Percentiles rank a stretch among this genome's conserved stretches.
Conservation (phyloP, 2,113 vertebrate species). For the Lepisosteus osseus region DNA sequence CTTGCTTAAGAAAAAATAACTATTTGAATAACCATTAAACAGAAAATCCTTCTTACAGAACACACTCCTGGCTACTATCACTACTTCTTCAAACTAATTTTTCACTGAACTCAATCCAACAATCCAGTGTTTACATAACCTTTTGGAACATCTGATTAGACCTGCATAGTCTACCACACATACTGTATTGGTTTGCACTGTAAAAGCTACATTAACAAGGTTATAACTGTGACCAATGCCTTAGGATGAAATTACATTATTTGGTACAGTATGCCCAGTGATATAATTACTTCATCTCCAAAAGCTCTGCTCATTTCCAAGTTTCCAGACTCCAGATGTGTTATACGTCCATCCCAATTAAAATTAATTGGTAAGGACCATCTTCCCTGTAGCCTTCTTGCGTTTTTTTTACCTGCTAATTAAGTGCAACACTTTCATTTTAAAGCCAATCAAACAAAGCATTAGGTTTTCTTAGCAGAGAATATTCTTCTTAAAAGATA, state of each 20-base stretch:
- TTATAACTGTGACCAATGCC: conserved; percentile 65
- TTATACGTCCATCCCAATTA: neutral
- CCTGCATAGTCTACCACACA: conserved; percentile 29
- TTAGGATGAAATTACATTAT: conserved; percentile 60
- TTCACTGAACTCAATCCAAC: neutral
- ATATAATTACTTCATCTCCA: conserved; percentile 57
- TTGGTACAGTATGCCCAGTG: conserved; percentile 47
- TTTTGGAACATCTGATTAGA: conserved; percentile 71
- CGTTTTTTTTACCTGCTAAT: neutral
- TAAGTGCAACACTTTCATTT: neutral
- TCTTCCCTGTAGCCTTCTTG: neutral
- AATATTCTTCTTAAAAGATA: no score
- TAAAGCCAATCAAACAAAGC: neutral
- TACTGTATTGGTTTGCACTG: conserved; percentile 61
- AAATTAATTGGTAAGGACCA: neutral
- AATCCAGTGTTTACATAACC: conserved; percentile 63
- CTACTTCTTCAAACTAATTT: neutral
- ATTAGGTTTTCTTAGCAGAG: neutral
- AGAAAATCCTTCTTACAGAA: no score
- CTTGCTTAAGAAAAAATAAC: no score
- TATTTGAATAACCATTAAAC: no score
- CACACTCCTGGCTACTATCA: neutral
- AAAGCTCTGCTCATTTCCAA: neutral
- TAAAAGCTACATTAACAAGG: conserved; percentile 62
- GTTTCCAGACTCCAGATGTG: neutral